A percentile compares a stretch with the other conserved stretches of the same genome.
Evolutionary conservation across 2,113 vertebrate genomes (phyloP).

Genomic region (Brienomyrus longianalis): DNA sequence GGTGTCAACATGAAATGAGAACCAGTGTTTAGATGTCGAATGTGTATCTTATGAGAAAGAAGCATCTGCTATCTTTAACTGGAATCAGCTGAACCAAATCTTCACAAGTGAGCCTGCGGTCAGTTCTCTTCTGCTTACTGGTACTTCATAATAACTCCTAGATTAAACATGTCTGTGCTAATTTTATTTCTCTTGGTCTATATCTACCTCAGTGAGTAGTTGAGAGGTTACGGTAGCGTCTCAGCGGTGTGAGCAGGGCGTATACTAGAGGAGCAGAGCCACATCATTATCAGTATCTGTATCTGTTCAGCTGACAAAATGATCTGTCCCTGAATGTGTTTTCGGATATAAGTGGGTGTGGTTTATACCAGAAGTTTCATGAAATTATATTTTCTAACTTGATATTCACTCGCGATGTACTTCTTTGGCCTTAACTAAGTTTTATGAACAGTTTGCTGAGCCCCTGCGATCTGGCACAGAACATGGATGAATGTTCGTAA

Average conservation of each 20-base stretch:
- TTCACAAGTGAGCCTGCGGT: neutral
- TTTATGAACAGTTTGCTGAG: neutral
- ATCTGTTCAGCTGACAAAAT: neutral
- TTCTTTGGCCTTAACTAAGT: neutral
- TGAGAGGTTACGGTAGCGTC: constrained; percentile 48
- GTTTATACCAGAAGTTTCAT: neutral
- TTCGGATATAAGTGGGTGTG: neutral
- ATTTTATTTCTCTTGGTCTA: neutral
- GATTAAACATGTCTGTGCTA: neutral
- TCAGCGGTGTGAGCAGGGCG: constrained; percentile 47
- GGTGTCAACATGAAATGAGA: neutral
- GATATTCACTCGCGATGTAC: neutral
- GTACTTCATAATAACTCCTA: neutral
- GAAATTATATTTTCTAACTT: neutral
- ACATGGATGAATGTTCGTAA: too few relatives aligned
- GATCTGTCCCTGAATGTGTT: neutral
- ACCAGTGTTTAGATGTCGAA: neutral
- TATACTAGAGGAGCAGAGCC: constrained; percentile 34
- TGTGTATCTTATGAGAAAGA: neutral
- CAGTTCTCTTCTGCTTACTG: neutral
- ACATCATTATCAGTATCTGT: neutral
- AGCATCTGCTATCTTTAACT: neutral
- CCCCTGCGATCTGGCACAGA: too few relatives aligned
- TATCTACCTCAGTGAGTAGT: neutral
- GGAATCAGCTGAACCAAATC: neutral